A percentile compares a stretch with the other conserved stretches of the same genome.
Conservation (phyloP, 2,797 vertebrate species). For the Sebastes elongatus region DNA sequence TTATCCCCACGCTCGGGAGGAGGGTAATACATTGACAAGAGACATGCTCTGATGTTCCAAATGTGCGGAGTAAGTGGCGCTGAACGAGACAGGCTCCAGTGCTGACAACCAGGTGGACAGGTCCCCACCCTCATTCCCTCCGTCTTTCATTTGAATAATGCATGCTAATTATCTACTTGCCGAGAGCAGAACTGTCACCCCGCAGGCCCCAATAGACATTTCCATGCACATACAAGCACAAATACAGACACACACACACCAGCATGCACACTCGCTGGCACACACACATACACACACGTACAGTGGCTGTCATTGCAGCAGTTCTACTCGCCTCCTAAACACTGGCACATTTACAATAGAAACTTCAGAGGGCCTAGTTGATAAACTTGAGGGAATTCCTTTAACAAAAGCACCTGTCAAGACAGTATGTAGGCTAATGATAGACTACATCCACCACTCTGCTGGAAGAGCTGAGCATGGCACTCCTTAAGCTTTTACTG, state of each 20-base stretch:
- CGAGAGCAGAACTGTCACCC: conserved; percentile 77
- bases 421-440: conserved; percentile 71
- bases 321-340: conserved; percentile 48
- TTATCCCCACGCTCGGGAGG: conserved; percentile 39
- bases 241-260: conserved; percentile 9
- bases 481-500: conserved; percentile 42
- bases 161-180: conserved; percentile 86
- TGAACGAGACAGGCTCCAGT: conserved; percentile 66
- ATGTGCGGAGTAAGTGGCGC: conserved; percentile 68
- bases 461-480: conserved; percentile 54
- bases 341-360: conserved; percentile 67
- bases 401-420: conserved; percentile 75
- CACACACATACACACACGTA: not conserved
- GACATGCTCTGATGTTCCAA: conserved; percentile 65
- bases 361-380: conserved; percentile 61
- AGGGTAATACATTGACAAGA: conserved; percentile 66
- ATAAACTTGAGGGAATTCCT: conserved; percentile 72
- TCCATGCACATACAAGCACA: conserved; percentile 41
- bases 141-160: conserved; percentile 84
- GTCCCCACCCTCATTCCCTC: conserved; percentile 78
- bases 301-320: conserved; percentile 49
- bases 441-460: conserved; percentile 55
- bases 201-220: conserved; percentile 60
- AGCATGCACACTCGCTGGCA: not conserved
- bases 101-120: conserved; percentile 80